Percentiles rank a stretch among this genome's conserved stretches.
Conservation (phyloP, 2,888 invertebrate species). For the Odontothrips loti region DNA sequence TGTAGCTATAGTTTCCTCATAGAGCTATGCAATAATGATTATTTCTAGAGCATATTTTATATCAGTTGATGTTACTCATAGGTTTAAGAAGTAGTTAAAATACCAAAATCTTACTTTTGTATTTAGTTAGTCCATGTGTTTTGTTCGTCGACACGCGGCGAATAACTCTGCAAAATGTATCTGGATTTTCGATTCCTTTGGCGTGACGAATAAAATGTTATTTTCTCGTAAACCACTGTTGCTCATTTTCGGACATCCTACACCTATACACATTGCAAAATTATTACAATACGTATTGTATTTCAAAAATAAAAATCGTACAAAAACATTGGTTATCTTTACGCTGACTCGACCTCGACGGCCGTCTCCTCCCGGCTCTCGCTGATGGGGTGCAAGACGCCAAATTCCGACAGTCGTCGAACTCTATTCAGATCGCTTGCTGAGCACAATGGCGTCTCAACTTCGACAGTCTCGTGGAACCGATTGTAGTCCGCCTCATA, state of each 20-base stretch:
- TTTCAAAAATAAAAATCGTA: neutral
- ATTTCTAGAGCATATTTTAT: constrained; percentile 25
- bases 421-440: constrained; percentile 43
- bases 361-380: constrained; percentile 7
- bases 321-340: neutral
- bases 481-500: constrained; percentile 60
- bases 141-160: neutral
- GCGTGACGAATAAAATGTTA: constrained; percentile 26
- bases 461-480: constrained; percentile 61
- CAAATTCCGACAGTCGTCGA: neutral
- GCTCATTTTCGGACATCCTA: neutral
- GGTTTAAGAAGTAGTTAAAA: constrained; percentile 21
- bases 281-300: too few relatives aligned
- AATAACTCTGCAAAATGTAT: constrained; percentile 14
- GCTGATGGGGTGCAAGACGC: neutral
- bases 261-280: neutral
- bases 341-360: neutral
- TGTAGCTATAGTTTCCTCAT: constrained; percentile 10
- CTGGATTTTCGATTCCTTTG: constrained; percentile 11
- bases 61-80: constrained; percentile 26
- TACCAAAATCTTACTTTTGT: constrained; percentile 25
- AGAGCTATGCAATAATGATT: constrained; percentile 18
- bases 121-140: constrained; percentile 18
- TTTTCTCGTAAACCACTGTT: neutral
- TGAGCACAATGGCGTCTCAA: constrained; percentile 55